Conservation (phyloP, 2,888 invertebrate species). For the Oligia latruncula region DNA sequence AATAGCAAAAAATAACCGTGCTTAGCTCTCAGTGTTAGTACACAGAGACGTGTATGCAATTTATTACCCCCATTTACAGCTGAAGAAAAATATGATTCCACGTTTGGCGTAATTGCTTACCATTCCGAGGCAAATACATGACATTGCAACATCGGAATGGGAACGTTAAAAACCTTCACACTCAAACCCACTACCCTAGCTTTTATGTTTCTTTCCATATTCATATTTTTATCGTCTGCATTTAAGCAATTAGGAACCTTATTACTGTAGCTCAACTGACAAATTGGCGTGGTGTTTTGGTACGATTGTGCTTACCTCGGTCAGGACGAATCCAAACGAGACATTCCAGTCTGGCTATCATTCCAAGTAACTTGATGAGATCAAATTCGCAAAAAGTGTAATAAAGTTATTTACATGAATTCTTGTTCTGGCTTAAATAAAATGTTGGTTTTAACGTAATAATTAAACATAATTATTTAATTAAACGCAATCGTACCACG, state of each 20-base stretch:
- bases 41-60: conserved; percentile 45
- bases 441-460: conserved; percentile 15
- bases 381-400: conserved; percentile 63
- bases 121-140: conserved; percentile 54
- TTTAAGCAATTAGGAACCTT: conserved; percentile 38
- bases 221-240: conserved; percentile 39
- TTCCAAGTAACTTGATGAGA: conserved; percentile 61
- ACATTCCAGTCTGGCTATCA: conserved; percentile 62
- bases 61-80: conserved; percentile 50
- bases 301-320: conserved; percentile 38
- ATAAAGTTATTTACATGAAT: conserved; percentile 49
- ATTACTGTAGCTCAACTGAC: neutral
- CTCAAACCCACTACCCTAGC: conserved; percentile 56
- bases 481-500: neutral
- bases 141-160: conserved; percentile 56
- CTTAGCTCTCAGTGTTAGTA: conserved; percentile 19
- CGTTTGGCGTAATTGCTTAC: conserved; percentile 57
- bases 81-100: conserved; percentile 60
- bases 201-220: conserved; percentile 47
- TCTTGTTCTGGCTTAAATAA: conserved; percentile 22
- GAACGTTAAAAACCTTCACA: conserved; percentile 61
- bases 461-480: conserved; percentile 3
- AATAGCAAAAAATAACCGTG: conserved; percentile 44
- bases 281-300: conserved; percentile 8
- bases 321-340: conserved; percentile 52